Percentiles rank a stretch among this genome's conserved stretches.
These are phyloP conservation scores for Steinernema feltiae DNA, from an alignment of 1,140 invertebrate species.

Conservation along the genomic window DNA sequence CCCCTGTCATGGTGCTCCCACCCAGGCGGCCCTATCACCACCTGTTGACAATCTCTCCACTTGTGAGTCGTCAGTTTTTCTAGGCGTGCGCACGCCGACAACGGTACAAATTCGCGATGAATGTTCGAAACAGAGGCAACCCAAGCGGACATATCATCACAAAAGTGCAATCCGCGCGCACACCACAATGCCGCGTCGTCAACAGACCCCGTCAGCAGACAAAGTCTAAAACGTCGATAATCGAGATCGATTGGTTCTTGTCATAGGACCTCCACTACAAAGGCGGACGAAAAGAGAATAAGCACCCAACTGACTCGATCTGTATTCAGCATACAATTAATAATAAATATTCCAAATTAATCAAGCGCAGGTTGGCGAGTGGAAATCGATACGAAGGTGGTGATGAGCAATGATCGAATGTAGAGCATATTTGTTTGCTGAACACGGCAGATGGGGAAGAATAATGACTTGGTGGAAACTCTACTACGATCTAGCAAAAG, in stretches of 20 bases:
- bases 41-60: too few relatives aligned
- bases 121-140: too few relatives aligned
- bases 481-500: conserved; percentile 9
- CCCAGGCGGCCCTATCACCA: too few relatives aligned
- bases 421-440: not conserved
- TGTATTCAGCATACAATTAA: not conserved
- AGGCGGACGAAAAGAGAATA: not conserved
- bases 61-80: too few relatives aligned
- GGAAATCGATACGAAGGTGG: not conserved
- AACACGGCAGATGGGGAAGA: not conserved
- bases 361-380: conserved; percentile 1
- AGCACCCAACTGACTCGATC: not conserved
- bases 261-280: not conserved
- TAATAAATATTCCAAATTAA: too few relatives aligned
- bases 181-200: too few relatives aligned
- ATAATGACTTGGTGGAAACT: not conserved
- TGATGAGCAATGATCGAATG: not conserved
- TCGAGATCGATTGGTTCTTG: not conserved
- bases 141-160: too few relatives aligned
- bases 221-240: not conserved
- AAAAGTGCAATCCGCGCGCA: too few relatives aligned
- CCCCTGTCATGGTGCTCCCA: too few relatives aligned
- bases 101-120: too few relatives aligned
- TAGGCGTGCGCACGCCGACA: too few relatives aligned
- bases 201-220: too few relatives aligned